phyloP scores from a whole-genome alignment of 2,888 invertebrate genomes.

The Stenodera caucasica region DNA sequence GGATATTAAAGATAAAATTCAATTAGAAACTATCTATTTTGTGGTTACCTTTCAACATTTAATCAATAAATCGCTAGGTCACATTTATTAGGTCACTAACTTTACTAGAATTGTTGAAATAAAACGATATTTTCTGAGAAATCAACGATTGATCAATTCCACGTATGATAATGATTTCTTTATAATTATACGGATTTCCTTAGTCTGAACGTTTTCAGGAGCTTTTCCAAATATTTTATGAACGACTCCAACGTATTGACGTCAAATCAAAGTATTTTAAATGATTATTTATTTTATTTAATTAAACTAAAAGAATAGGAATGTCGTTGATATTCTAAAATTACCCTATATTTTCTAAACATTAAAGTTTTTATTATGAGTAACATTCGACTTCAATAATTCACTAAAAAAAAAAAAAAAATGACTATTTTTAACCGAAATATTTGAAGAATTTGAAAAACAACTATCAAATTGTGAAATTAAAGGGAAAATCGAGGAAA shows the following conservation, averaged over 20 bases:
- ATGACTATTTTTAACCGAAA: constrained; percentile 1
- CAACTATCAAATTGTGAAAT: constrained; percentile 10
- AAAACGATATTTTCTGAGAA: constrained; percentile 23
- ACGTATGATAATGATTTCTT: constrained; percentile 19
- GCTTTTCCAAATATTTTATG: neutral
- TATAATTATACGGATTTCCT: constrained; percentile 11
- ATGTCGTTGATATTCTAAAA: neutral
- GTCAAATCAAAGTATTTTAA: constrained; percentile 6
- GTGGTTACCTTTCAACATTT: constrained; percentile 2
- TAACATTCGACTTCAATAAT: neutral
- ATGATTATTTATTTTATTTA: constrained; percentile 15
- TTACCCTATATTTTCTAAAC: neutral
- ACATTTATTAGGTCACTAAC: constrained; percentile 18
- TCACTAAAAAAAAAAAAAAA: neutral
- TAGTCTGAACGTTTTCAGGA: neutral
- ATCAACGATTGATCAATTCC: constrained; percentile 19
- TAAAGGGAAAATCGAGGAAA: neutral
- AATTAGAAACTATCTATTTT: constrained; percentile 15
- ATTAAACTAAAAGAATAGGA: neutral
- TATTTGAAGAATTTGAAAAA: constrained; percentile 2
- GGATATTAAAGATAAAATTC: constrained; percentile 18
- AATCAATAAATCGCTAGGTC: constrained; percentile 6
- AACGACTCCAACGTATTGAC: neutral
- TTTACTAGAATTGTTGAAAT: constrained; percentile 19
- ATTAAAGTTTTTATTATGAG: neutral